Conservation (phyloP, 30 jellyfish, hydroid and myxozoan species). For the Aurelia aurita region DNA sequence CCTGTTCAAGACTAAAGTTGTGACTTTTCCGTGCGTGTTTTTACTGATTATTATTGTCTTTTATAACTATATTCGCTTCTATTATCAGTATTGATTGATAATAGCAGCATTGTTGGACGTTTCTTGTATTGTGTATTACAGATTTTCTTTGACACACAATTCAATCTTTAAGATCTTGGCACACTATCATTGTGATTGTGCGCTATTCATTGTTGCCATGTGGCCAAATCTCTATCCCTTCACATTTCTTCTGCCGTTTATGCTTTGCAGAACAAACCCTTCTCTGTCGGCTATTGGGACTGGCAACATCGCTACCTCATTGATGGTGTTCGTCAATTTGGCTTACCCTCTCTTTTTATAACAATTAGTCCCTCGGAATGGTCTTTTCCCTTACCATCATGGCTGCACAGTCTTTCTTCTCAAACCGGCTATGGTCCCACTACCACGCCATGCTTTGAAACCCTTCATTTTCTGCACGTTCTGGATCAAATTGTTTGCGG, state of each 20-base stretch:
- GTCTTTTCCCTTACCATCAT: slow-evolving; percentile 20
- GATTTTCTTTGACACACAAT: no score
- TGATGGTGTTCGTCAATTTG: slow-evolving; percentile 25
- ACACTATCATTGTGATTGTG: no score
- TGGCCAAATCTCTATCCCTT: slow-evolving; percentile 53
- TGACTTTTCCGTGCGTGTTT: no score
- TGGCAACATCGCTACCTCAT: slow-evolving; percentile 50
- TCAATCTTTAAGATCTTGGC: no score
- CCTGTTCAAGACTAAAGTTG: no score
- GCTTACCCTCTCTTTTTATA: slow-evolving; percentile 19
- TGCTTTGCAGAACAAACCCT: slow-evolving; percentile 18
- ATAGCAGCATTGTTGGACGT: no score
- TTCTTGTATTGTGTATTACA: no score
- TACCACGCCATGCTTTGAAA: not conserved
- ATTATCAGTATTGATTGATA: no score
- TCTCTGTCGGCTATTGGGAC: slow-evolving; percentile 31
- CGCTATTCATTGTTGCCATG: no score
- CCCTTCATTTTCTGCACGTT: slow-evolving; percentile 11
- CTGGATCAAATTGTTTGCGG: slow-evolving; percentile 48
- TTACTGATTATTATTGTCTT: no score
- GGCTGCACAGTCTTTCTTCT: not conserved
- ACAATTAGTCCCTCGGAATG: no score
- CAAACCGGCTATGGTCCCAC: not conserved
- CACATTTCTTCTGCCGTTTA: slow-evolving; percentile 5
- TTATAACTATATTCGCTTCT: no score